A percentile compares a stretch with the other conserved stretches of the same genome.
phyloP scores from a whole-genome alignment of 1,140 invertebrate species.

The Lordiphosa stackelbergi region DNA sequence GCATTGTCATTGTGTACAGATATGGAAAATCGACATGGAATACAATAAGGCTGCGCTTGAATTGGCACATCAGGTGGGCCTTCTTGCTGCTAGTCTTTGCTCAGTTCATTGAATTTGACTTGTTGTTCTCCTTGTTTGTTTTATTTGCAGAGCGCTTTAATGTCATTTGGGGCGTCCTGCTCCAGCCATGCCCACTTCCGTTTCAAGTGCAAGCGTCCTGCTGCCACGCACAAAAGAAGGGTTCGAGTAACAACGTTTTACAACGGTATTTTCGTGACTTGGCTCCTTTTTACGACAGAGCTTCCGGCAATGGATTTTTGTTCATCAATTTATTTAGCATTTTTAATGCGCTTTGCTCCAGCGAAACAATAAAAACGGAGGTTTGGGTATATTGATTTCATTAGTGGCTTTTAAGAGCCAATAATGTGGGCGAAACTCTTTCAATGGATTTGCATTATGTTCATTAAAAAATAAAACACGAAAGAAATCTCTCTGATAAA shows the following conservation, averaged over 20 bases:
- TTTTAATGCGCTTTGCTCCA: slow-evolving; percentile 38
- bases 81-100: slow-evolving; percentile 21
- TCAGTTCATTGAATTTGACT: slow-evolving; percentile 68
- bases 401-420: slow-evolving; percentile 60
- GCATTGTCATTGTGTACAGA: slow-evolving; percentile 61
- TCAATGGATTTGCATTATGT: too few species aligned
- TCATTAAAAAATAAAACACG: too few species aligned
- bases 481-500: too few species aligned
- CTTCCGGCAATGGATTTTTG: slow-evolving; percentile 22
- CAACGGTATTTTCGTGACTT: slow-evolving; percentile 8
- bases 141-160: slow-evolving; percentile 72
- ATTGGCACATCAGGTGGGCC: slow-evolving; percentile 48
- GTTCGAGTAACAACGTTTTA: slow-evolving; percentile 38
- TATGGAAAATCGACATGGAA: slow-evolving; percentile 62
- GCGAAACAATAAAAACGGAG: slow-evolving; percentile 51
- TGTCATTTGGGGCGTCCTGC: slow-evolving; percentile 51
- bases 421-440: slow-evolving; percentile 31
- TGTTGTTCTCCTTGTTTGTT: slow-evolving; percentile 50
- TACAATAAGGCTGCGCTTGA: slow-evolving; percentile 57
- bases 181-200: background rate
- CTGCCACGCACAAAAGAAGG: slow-evolving; percentile 12
- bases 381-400: slow-evolving; percentile 60
- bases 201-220: slow-evolving; percentile 38
- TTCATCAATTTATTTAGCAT: slow-evolving; percentile 72
- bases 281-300: slow-evolving; percentile 47